phyloP scores from a whole-genome alignment of 2,888 invertebrate genomes.

The Camptogramma bilineatum region DNA sequence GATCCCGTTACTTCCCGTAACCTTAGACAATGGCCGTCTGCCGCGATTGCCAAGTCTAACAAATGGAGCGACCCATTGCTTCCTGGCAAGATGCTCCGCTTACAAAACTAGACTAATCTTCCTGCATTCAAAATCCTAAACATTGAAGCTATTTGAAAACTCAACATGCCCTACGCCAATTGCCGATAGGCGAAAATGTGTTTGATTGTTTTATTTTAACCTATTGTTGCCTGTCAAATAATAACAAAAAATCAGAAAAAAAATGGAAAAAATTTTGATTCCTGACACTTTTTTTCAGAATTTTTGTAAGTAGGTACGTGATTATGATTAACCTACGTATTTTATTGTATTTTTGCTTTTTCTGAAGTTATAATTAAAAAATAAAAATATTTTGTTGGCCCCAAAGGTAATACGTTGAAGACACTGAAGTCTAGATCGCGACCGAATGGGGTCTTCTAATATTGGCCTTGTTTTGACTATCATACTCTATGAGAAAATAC shows the following conservation, averaged over 20 bases:
- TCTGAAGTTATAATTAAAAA: background rate
- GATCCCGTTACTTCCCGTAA: slow-evolving; percentile 38
- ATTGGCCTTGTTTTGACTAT: slow-evolving; percentile 35
- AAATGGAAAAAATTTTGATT: no score
- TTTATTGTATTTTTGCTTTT: no score
- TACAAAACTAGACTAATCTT: background rate
- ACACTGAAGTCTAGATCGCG: slow-evolving; percentile 31
- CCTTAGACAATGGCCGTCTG: slow-evolving; percentile 29
- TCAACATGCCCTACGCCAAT: no score
- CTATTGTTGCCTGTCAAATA: no score
- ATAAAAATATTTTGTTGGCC: slow-evolving; percentile 13
- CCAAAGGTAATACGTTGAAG: slow-evolving; percentile 36
- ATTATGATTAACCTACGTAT: no score
- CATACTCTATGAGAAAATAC: slow-evolving; percentile 36
- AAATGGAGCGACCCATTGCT: slow-evolving; percentile 11
- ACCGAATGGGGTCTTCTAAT: slow-evolving; percentile 31
- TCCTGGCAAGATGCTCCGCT: slow-evolving; percentile 11
- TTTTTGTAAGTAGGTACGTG: no score
- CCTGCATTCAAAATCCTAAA: background rate
- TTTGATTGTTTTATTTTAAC: no score
- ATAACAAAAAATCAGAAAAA: no score
- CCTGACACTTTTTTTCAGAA: no score
- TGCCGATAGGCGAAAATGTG: no score
- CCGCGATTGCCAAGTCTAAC: slow-evolving; percentile 18
- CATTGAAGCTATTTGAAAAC: background rate